Conservation (phyloP, 2,797 vertebrate genomes). For the Linurgus olivaceus region DNA sequence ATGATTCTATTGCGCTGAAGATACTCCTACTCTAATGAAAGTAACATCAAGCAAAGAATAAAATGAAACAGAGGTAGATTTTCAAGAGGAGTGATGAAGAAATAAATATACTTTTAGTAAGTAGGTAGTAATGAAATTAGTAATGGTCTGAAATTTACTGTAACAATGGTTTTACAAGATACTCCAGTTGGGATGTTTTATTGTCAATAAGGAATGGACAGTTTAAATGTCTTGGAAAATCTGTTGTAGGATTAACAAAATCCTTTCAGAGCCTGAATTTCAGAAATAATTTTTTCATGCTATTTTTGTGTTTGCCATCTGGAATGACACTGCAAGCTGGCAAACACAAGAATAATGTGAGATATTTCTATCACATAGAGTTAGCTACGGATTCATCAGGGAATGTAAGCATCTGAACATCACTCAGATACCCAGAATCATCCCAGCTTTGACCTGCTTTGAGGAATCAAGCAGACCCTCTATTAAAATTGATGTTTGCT, state of each 20-base stretch:
- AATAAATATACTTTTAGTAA: slow-evolving; percentile 29
- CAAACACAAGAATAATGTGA: slow-evolving; percentile 54
- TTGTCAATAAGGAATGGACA: neutral
- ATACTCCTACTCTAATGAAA: slow-evolving; percentile 52
- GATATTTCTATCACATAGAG: slow-evolving; percentile 48
- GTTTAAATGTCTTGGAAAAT: slow-evolving; percentile 1
- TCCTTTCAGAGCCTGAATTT: slow-evolving; percentile 40
- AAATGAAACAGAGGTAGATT: neutral
- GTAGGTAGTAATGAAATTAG: neutral
- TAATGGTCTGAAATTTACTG: slow-evolving; percentile 33
- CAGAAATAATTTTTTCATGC: slow-evolving; percentile 49
- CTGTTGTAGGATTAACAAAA: slow-evolving; percentile 39
- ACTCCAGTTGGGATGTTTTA: neutral
- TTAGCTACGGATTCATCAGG: slow-evolving; percentile 43
- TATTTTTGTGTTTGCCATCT: slow-evolving; percentile 75
- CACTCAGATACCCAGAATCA: slow-evolving; percentile 17
- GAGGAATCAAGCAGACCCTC: neutral
- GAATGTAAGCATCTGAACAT: slow-evolving; percentile 41
- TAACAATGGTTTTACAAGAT: slow-evolving; percentile 21
- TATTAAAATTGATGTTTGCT: neutral
- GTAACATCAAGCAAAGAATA: neutral
- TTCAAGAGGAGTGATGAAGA: neutral
- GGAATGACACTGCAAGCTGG: slow-evolving; percentile 71
- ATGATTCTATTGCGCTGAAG: slow-evolving; percentile 53
- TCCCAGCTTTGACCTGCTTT: slow-evolving; percentile 47